Conservation (phyloP, 2,888 invertebrate species). For the Chaitophorus viminalis region DNA sequence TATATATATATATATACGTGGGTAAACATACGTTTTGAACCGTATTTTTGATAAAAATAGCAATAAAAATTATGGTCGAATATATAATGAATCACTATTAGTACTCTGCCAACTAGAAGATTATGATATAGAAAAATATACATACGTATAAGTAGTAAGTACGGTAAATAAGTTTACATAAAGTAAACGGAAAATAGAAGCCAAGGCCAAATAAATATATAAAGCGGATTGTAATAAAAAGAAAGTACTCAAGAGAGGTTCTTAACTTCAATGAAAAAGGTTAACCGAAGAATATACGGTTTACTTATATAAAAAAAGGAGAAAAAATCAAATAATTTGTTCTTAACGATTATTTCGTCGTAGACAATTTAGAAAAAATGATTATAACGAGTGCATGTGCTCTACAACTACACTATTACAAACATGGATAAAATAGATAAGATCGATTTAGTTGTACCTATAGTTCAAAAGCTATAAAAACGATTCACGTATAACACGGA, state of each 20-base stretch:
- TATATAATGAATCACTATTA: too few species aligned
- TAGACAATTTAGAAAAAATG: neutral
- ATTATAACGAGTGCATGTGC: neutral
- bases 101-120: too few species aligned
- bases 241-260: neutral
- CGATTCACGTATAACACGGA: neutral
- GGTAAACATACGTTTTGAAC: too few species aligned
- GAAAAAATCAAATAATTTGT: neutral
- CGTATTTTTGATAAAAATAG: too few species aligned
- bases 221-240: neutral
- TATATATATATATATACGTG: too few species aligned
- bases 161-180: neutral
- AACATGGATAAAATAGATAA: neutral
- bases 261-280: neutral
- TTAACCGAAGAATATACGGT: neutral
- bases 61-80: too few species aligned
- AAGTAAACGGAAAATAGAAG: neutral
- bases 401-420: neutral
- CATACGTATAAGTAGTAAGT: too few species aligned
- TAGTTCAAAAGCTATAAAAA: neutral
- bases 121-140: too few species aligned
- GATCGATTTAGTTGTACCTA: neutral
- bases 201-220: neutral
- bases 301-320: neutral
- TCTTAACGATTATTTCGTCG: neutral